These are phyloP conservation scores for Protobothrops mucrosquamatus DNA, from an alignment of 2,113 vertebrate genomes.

Conservation along the genomic window DNA sequence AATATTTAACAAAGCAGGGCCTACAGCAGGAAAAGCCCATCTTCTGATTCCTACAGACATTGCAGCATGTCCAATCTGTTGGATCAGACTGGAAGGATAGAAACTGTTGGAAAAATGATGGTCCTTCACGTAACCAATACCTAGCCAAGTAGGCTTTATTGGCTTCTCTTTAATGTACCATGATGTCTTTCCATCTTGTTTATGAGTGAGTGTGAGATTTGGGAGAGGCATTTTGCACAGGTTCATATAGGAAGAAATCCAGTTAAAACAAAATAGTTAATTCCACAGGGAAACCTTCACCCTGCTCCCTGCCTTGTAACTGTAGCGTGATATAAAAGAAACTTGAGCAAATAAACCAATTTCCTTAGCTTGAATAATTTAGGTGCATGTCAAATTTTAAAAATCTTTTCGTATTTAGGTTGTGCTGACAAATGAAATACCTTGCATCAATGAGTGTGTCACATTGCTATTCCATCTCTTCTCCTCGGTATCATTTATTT, in stretches of 20 bases:
- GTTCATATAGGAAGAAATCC: not conserved
- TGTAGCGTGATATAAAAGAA: not conserved
- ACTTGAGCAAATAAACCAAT: not conserved
- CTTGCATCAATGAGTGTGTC: not conserved
- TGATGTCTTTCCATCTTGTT: not conserved
- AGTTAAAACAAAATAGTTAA: not conserved
- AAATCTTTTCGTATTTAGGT: not conserved
- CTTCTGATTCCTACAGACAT: not conserved
- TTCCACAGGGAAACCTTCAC: not conserved
- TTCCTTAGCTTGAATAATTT: constrained; percentile 32
- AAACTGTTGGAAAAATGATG: not conserved
- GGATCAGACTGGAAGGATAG: not conserved
- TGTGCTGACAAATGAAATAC: not conserved
- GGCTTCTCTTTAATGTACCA: not conserved
- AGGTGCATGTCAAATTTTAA: not conserved
- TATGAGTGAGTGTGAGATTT: not conserved
- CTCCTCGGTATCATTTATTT: not conserved
- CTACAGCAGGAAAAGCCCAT: not conserved
- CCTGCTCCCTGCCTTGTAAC: not conserved
- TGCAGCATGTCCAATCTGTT: not conserved
- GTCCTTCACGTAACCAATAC: not conserved
- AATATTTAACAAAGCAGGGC: not conserved
- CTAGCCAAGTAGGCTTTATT: not conserved
- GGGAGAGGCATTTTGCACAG: not conserved
- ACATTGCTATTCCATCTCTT: not conserved